Evolutionary conservation across 2,113 vertebrate species (phyloP), one percentile per base, ranked within the genome.

Genomic region (Limnothrissa miodon): DNA sequence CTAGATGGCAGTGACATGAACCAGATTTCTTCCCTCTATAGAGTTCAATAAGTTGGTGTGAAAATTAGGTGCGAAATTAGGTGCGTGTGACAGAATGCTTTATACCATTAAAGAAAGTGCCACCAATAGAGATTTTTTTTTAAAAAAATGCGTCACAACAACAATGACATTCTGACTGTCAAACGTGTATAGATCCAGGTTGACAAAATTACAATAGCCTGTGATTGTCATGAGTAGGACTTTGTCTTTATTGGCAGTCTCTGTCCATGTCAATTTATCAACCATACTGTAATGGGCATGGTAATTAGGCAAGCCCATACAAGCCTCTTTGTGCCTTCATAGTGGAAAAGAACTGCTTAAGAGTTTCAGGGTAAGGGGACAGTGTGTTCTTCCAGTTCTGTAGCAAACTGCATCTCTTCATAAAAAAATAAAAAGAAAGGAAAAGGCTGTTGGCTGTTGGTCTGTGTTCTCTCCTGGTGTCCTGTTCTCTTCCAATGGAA

Each of bases 281-380:
- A 74, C 19, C 66, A 33, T 74, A 74, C 33, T 15, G 33, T 15
- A 74, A 74, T 74, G 66, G 36, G 33, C 29, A 17, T 13, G 10
- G 29, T 74, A 74, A 74, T 74, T 33, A 74, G 66, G 33, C 66
- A 74, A 74, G 66, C 15, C 66, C 66, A 36, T 36, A 74, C 66
- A 39, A 25, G 59, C 25, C 25, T 56, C 53, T 66, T 29, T 66
- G 59, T 5, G 66, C 66, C 33, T 74, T 13, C 66, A 74, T 29
- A 66, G 59, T 2, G 11, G n/a, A 29, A 29, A 66, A 66, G 9
- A 66, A 66, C 8, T 33, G 59, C 59, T 66, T 36, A 74, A 74
- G 19, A 56, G 66, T 36, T 36, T 74, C 10, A 29, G 59, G 13
- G 29, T 74, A 15, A 36, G 66, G 15, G 66, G 66, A 74, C 29